Evolutionary conservation across 2,888 invertebrate species (phyloP).

Genomic region (Himalopsyche anomala): DNA sequence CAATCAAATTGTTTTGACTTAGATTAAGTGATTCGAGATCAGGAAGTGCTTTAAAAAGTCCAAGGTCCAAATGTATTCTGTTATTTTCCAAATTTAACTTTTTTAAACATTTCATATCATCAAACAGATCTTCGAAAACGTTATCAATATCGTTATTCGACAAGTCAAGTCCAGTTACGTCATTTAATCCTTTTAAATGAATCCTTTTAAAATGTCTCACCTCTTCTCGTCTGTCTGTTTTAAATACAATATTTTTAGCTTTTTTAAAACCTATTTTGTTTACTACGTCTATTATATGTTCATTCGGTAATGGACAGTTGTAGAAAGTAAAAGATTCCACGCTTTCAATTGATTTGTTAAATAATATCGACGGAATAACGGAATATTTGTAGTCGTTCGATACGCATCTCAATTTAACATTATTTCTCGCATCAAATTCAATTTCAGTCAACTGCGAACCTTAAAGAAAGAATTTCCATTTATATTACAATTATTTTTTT

Average conservation of each 20-base stretch:
- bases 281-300: slow-evolving; percentile 75
- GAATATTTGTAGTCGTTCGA: too few relatives aligned
- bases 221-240: slow-evolving; percentile 74
- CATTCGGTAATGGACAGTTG: slow-evolving; percentile 76
- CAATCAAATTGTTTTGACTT: slow-evolving; percentile 81
- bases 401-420: slow-evolving; percentile 49
- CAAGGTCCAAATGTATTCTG: slow-evolving; percentile 77
- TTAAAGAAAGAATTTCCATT: slow-evolving; percentile 47
- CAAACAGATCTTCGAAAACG: slow-evolving; percentile 80
- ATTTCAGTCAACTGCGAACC: slow-evolving; percentile 45
- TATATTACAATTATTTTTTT: not conserved
- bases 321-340: slow-evolving; percentile 75
- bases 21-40: slow-evolving; percentile 80
- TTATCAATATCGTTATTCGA: slow-evolving; percentile 79
- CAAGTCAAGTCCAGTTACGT: slow-evolving; percentile 77
- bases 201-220: slow-evolving; percentile 77
- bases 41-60: slow-evolving; percentile 77
- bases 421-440: slow-evolving; percentile 47
- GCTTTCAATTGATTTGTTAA: slow-evolving; percentile 27
- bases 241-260: slow-evolving; percentile 75
- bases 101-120: slow-evolving; percentile 78
- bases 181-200: slow-evolving; percentile 78
- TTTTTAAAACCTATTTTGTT: slow-evolving; percentile 73
- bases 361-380: not conserved
- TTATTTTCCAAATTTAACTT: slow-evolving; percentile 81